These are phyloP conservation scores for Molossus molossus DNA, from an alignment of 2,797 vertebrate species.

Conservation along the genomic window DNA sequence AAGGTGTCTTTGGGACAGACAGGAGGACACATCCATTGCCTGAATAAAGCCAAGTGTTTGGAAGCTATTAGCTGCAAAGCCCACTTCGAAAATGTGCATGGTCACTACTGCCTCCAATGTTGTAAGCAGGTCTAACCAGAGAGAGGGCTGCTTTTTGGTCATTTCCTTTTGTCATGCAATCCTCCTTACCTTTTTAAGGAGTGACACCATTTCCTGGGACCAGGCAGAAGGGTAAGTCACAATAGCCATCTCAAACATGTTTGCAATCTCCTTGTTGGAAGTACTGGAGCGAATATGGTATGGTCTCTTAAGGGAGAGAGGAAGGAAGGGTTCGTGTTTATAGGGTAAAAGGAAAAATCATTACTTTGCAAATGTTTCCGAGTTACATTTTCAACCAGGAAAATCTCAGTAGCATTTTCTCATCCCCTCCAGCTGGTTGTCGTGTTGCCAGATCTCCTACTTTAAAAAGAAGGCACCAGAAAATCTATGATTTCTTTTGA, in stretches of 20 bases:
- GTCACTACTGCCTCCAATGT: background rate
- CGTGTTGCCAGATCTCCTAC: background rate
- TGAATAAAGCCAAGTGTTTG: background rate
- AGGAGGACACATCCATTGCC: background rate
- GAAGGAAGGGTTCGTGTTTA: constrained; percentile 45
- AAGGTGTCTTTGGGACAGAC: background rate
- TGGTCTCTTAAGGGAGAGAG: constrained; percentile 92
- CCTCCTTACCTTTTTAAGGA: constrained; percentile 93
- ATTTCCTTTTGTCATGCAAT: background rate
- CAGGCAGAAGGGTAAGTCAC: constrained; percentile 95
- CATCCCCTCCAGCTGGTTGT: background rate
- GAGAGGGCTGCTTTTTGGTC: background rate
- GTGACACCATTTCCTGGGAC: constrained; percentile 94
- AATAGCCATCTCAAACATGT: constrained; percentile 93
- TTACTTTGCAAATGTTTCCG: background rate
- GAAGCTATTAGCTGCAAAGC: background rate
- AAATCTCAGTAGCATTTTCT: background rate
- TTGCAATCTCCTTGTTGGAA: constrained; percentile 93
- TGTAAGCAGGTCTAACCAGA: background rate
- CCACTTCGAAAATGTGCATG: background rate
- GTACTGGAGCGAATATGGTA: constrained; percentile 96
- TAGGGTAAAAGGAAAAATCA: background rate
- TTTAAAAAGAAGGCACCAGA: background rate
- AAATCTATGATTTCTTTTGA: background rate
- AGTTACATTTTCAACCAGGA: background rate